These are phyloP conservation scores for Lacerta viridis DNA, from an alignment of 2,797 vertebrate species.

Conservation along the genomic window DNA sequence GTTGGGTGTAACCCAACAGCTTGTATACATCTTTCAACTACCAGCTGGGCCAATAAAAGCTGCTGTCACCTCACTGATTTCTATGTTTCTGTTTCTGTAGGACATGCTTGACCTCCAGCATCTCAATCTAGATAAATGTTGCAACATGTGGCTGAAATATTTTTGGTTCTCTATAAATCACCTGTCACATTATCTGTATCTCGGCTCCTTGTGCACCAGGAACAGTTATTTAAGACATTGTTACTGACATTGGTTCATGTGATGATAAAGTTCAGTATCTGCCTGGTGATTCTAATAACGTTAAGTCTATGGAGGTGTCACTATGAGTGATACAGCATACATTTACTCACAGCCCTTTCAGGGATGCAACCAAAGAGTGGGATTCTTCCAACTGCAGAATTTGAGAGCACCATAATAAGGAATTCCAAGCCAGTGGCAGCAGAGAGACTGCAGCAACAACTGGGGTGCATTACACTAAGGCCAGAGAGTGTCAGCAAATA, in stretches of 20 bases:
- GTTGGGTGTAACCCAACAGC: background rate
- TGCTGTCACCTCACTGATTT: background rate
- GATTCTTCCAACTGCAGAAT: no score
- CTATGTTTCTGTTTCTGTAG: background rate
- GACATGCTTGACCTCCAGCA: background rate
- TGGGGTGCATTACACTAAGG: no score
- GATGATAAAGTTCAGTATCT: background rate
- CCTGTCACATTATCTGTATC: background rate
- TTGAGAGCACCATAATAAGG: no score
- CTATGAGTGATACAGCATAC: background rate
- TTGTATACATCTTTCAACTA: background rate
- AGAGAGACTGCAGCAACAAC: no score
- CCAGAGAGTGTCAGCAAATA: no score
- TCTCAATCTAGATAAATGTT: background rate
- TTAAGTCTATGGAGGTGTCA: background rate
- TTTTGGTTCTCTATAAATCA: background rate
- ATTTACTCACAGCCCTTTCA: no score
- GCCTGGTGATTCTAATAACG: background rate
- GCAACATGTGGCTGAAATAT: background rate
- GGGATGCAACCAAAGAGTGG: no score
- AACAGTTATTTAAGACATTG: conserved; percentile 1
- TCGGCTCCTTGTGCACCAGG: background rate
- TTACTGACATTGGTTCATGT: background rate
- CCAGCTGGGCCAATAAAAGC: background rate
- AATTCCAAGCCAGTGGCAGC: no score